Base-by-base conservation (phyloP, 2,797 vertebrate species). In the Microchirus variegatus region DNA sequence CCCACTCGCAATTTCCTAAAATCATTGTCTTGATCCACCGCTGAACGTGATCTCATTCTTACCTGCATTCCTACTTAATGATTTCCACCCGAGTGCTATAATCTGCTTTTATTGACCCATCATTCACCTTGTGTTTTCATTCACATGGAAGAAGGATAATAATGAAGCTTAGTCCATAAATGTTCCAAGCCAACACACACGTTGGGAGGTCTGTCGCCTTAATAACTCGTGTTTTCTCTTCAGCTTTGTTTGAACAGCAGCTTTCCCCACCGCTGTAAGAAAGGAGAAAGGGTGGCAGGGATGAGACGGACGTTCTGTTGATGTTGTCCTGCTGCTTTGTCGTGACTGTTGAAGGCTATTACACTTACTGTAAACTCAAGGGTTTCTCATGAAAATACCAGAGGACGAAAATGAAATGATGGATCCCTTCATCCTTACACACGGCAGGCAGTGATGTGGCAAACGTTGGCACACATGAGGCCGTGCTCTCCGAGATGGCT, bases 1-100 rank as follows among this genome's bases (percentile, higher is more conserved):
- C 14, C 19, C 60, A 18, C 57, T 51, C 35, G 67, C 55, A 49
- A 63, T 59, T 67, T 55, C 52, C 40, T 62, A 12, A 18, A n/a
- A 13, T 75, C 78, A 82, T 64, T 78, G 66, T 65, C 71, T 78
- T 66, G 38, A 75, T 86, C 73, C 67, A 59, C 52, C 63, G 68
- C 63, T 72, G 38, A 63, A 63, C 77, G 80, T 82, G 78, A 89
- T 82, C 80, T 89, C 70, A 80, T 68, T 82, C 75, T 87, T 90
- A 92, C 91, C 91, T 92, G 85, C 82, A 84, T 90, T 90, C 76
- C 64, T 53, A 10, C 73, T 38, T 90, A 90, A 91, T 90, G 76
- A 81, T 84, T 91, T 87, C 89, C 88, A 90, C 82, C 86, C 84
- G 82, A 78, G 62, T 57, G 68, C 75, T 67, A 85, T 85, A 84